These are phyloP conservation scores for Tricholaema leucomelas DNA, from an alignment of 2,113 vertebrate species.

Conservation along the genomic window DNA sequence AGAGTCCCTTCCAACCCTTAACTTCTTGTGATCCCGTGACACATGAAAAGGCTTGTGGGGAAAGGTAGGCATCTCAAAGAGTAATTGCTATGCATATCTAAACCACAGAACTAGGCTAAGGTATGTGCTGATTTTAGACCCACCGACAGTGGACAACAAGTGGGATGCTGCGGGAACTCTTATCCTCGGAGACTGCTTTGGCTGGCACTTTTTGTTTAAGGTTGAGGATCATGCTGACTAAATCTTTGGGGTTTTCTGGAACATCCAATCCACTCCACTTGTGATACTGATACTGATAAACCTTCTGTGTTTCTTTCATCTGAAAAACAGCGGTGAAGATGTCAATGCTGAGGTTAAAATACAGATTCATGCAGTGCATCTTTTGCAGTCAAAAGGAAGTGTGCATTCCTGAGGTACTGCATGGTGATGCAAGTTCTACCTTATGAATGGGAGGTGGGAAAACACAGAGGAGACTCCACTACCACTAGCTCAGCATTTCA, in stretches of 20 bases:
- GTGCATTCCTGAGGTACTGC: not conserved
- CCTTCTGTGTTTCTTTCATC: conserved; percentile 83
- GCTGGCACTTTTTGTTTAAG: conserved; percentile 74
- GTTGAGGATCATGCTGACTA: conserved; percentile 81
- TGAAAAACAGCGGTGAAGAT: conserved; percentile 55
- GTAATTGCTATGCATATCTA: not conserved
- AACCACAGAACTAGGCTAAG: not conserved
- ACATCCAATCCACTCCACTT: conserved; percentile 80
- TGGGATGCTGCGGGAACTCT: conserved; percentile 36
- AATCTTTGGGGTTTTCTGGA: conserved; percentile 79
- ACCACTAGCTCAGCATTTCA: not conserved
- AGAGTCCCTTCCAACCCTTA: too few species aligned
- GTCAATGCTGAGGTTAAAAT: not conserved
- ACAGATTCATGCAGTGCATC: not conserved
- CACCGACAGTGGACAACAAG: conserved; percentile 90
- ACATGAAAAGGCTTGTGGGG: not conserved
- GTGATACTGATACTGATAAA: conserved; percentile 88
- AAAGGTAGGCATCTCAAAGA: not conserved
- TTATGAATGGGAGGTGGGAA: not conserved
- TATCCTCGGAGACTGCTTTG: conserved; percentile 33
- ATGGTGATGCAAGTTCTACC: not conserved
- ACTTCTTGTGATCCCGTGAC: not conserved
- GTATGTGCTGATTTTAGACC: not conserved
- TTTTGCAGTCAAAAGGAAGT: not conserved
- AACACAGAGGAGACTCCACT: not conserved